phyloP scores from a whole-genome alignment of 2,888 invertebrate species.

The Lottia gigantea region DNA sequence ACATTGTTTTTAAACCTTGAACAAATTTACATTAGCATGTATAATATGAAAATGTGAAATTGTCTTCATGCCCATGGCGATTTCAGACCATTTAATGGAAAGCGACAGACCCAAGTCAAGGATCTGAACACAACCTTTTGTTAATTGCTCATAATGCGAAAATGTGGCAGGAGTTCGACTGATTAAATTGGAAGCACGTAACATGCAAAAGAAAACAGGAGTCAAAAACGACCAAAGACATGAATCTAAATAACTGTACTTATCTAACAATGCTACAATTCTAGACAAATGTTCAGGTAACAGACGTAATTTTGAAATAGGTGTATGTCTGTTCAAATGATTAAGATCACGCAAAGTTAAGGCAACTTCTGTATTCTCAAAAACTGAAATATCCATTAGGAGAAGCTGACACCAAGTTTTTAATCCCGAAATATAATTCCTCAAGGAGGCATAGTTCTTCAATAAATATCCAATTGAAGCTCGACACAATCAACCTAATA shows the following conservation, averaged over 20 bases:
- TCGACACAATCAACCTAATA: background rate
- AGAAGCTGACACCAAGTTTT: background rate
- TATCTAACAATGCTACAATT: background rate
- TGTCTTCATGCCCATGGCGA: background rate
- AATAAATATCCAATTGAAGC: background rate
- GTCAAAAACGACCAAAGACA: background rate
- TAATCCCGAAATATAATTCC: background rate
- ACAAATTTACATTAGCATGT: no score
- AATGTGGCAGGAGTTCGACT: background rate
- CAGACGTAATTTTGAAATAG: background rate
- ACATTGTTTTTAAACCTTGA: no score
- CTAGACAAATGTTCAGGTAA: constrained; percentile 1
- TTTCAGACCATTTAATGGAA: background rate
- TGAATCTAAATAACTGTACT: background rate
- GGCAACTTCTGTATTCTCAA: background rate
- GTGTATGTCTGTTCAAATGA: background rate
- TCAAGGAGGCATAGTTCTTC: background rate
- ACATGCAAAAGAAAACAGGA: background rate
- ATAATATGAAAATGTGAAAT: no score
- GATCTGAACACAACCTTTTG: background rate
- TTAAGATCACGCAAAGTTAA: background rate
- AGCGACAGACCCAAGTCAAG: background rate
- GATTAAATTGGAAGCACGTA: background rate
- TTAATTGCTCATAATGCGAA: background rate
- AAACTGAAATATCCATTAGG: background rate